Percentiles rank a stretch among this genome's conserved stretches.
phyloP scores from a whole-genome alignment of 2,888 invertebrate genomes.

The Epinotia brunnichana region DNA sequence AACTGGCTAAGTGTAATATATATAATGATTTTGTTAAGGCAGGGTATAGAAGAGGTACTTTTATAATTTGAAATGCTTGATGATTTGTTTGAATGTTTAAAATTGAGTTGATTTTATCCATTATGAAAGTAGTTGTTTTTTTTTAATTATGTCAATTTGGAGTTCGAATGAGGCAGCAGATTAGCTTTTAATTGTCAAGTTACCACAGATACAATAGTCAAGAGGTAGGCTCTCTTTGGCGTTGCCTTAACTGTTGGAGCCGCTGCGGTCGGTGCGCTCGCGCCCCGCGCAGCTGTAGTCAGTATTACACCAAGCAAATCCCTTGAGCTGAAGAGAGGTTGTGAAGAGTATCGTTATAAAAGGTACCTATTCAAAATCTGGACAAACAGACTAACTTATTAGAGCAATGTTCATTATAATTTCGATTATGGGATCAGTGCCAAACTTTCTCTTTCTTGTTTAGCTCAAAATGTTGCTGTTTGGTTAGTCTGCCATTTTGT shows the following conservation, averaged over 20 bases:
- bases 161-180: slow-evolving; percentile 80
- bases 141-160: slow-evolving; percentile 79
- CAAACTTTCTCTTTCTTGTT: slow-evolving; percentile 83
- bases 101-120: slow-evolving; percentile 81
- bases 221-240: slow-evolving; percentile 79
- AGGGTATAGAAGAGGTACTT: slow-evolving; percentile 83
- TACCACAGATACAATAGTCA: slow-evolving; percentile 81
- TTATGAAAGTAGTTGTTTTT: slow-evolving; percentile 81
- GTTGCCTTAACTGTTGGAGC: slow-evolving; percentile 59
- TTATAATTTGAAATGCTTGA: slow-evolving; percentile 76
- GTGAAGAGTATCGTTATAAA: slow-evolving; percentile 81
- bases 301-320: slow-evolving; percentile 75
- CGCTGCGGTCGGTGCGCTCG: slow-evolving; percentile 56
- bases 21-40: slow-evolving; percentile 81
- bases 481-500: slow-evolving; percentile 85
- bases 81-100: slow-evolving; percentile 81
- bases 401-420: slow-evolving; percentile 76
- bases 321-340: slow-evolving; percentile 79
- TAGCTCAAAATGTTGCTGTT: slow-evolving; percentile 83
- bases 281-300: slow-evolving; percentile 58
- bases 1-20: slow-evolving; percentile 75
- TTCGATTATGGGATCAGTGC: slow-evolving; percentile 83
- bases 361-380: slow-evolving; percentile 83
- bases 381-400: slow-evolving; percentile 80
- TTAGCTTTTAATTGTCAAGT: slow-evolving; percentile 78